Evolutionary conservation across 2,888 invertebrate genomes (phyloP).

Genomic region (Drosophila sordidula): DNA sequence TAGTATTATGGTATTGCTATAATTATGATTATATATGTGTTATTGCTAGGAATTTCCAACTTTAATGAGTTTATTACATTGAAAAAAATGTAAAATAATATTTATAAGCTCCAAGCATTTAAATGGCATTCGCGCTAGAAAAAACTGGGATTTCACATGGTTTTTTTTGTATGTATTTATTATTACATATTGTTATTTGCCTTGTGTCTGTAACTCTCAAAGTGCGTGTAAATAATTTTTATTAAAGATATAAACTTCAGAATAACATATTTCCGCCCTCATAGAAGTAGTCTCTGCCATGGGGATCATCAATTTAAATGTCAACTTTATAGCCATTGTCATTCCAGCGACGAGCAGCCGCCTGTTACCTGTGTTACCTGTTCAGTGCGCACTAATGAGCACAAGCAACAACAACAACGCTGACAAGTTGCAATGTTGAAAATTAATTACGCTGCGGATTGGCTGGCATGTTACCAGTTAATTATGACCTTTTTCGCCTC

Average conservation of each 20-base stretch:
- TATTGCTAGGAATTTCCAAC: not conserved
- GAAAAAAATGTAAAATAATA: not conserved
- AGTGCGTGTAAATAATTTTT: not conserved
- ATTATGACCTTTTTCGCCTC: slow-evolving; percentile 61
- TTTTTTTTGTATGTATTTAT: not conserved
- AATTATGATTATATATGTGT: too few species aligned
- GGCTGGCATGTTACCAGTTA: slow-evolving; percentile 65
- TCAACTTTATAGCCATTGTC: slow-evolving; percentile 32
- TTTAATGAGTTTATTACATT: not conserved
- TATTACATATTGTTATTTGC: not conserved
- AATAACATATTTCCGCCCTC: not conserved
- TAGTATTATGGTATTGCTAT: too few species aligned
- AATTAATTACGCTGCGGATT: slow-evolving; percentile 70
- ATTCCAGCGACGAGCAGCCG: slow-evolving; percentile 1
- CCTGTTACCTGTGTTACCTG: slow-evolving; percentile 55
- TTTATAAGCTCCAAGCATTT: not conserved
- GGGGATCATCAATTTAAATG: slow-evolving; percentile 39
- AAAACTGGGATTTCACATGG: not conserved
- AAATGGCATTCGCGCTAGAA: not conserved
- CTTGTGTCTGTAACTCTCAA: not conserved
- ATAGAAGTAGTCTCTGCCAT: not conserved
- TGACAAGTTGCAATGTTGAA: slow-evolving; percentile 64
- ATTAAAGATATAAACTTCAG: slow-evolving; percentile 5
- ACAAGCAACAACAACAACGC: slow-evolving; percentile 45
- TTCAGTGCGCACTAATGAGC: slow-evolving; percentile 65